Base-by-base conservation (phyloP, 2,888 invertebrate genomes). In the Lymantria monacha region DNA sequence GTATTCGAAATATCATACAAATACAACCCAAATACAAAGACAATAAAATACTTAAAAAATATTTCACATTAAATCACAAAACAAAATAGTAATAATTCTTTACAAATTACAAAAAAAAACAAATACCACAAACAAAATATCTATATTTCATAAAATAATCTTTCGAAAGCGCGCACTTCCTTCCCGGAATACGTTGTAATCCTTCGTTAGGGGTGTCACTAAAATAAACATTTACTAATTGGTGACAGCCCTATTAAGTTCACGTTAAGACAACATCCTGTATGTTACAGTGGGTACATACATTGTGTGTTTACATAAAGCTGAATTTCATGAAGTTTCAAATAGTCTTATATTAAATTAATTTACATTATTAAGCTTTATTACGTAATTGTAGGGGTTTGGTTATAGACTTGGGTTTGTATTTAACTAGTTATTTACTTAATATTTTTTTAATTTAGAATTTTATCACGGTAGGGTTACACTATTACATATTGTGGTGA, bases 161-260 rank as follows among this genome's bases (percentile, higher is more conserved):
- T 50, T 22, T 11, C 52, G 10, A 57, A 59, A 69, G 55, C 57
- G 49, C 14, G 46, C 46, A 63, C 58, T 56, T 66, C 69, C 61
- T 57, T 9, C 36, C 30, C 42, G 13, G 30, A 42, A n/a, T 49
- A 45, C 46, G 44, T 53, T 12, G 30, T 59, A 55, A 60, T 63
- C 57, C 53, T 44, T 46, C 50, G 48, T 52, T 51, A 47, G 31
- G 42, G 44, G 43, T 49, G 53, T 43, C 51, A 42, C 44, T 60
- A 55, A 57, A 53, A 52, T 53, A 62, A 62, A 61, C 58, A 66
- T 38, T 41, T 30, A 59, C 57, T 68, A 69, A 68, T 69, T 59
- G 53, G 48, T 51, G 48, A 43, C 50, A 49, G 44, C 52, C 53
- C 57, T 51, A 57, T 60, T 55, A 58, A 55, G 51, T 44, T 40